Percentiles rank a stretch among this genome's conserved stretches.
Conservation (phyloP, 2,888 invertebrate species). For the Ischnus inquisitorius region DNA sequence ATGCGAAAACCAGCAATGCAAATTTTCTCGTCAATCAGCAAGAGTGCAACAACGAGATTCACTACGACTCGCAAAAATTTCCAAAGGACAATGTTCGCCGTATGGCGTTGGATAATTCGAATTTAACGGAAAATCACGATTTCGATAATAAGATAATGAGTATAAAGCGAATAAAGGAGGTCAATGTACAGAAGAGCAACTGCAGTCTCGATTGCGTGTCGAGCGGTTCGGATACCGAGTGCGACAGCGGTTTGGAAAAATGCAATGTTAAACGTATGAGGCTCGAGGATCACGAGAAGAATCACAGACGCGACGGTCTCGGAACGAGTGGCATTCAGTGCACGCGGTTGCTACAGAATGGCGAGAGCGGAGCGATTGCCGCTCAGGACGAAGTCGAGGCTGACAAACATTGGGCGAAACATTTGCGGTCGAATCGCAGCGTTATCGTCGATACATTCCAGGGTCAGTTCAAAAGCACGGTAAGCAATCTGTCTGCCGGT, state of each 20-base stretch:
- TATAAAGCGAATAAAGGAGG: conserved; percentile 86
- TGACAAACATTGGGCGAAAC: conserved; percentile 87
- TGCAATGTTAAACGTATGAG: conserved; percentile 85
- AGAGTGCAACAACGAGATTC: conserved; percentile 86
- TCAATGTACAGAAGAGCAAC: conserved; percentile 83
- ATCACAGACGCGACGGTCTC: conserved; percentile 79
- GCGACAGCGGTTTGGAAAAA: conserved; percentile 81
- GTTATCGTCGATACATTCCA: conserved; percentile 89
- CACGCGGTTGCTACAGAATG: conserved; percentile 74
- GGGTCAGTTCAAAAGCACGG: conserved; percentile 89
- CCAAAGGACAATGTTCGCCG: conserved; percentile 86
- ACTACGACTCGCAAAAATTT: conserved; percentile 88
- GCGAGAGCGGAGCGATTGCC: conserved; percentile 81
- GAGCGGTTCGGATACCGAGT: conserved; percentile 81
- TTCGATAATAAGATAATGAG: conserved; percentile 85
- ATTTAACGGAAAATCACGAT: conserved; percentile 85
- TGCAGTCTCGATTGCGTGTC: conserved; percentile 78
- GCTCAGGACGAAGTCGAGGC: conserved; percentile 85
- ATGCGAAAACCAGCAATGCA: conserved; percentile 88
- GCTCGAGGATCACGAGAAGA: conserved; percentile 84
- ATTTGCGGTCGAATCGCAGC: conserved; percentile 87
- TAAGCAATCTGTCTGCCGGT: conserved; percentile 80
- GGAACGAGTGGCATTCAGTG: conserved; percentile 76
- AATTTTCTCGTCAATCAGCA: conserved; percentile 86
- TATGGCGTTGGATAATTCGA: conserved; percentile 84